Evolutionary conservation across 2,113 vertebrate genomes (phyloP).

Genomic region (Tichodroma muraria): DNA sequence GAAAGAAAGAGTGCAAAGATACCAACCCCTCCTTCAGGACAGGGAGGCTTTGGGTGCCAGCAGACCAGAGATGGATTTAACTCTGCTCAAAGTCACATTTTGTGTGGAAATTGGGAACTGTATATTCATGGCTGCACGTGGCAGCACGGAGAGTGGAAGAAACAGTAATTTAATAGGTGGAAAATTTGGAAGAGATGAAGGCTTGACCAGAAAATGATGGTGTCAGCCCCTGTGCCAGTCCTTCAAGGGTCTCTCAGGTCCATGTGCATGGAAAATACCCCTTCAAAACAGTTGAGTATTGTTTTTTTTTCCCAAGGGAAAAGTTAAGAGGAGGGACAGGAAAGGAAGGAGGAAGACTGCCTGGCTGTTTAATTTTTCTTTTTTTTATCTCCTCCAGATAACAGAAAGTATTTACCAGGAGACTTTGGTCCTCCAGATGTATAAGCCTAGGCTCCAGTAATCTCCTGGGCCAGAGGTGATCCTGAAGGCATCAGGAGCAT

Average conservation of each 20-base stretch:
- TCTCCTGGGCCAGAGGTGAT: neutral
- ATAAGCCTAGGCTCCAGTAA: neutral
- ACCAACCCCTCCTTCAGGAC: neutral
- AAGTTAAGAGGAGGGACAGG: neutral
- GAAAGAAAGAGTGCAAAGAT: neutral
- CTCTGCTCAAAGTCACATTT: neutral
- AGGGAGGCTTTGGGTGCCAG: neutral
- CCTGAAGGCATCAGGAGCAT: neutral
- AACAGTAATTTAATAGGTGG: neutral
- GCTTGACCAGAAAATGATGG: neutral
- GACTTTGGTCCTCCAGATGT: neutral
- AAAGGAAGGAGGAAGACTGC: neutral
- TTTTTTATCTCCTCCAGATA: neutral
- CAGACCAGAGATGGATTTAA: neutral
- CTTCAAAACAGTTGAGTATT: rapidly evolving
- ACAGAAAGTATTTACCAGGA: neutral
- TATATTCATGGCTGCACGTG: neutral
- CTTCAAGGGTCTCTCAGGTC: neutral
- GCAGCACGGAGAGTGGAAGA: neutral
- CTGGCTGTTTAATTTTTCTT: rapidly evolving
- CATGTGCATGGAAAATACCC: neutral
- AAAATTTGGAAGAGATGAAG: neutral
- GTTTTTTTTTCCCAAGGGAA: neutral
- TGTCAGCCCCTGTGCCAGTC: neutral
- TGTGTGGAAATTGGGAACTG: neutral